phyloP scores from a whole-genome alignment of 2,113 vertebrate species.

The Cnemophilus loriae region DNA sequence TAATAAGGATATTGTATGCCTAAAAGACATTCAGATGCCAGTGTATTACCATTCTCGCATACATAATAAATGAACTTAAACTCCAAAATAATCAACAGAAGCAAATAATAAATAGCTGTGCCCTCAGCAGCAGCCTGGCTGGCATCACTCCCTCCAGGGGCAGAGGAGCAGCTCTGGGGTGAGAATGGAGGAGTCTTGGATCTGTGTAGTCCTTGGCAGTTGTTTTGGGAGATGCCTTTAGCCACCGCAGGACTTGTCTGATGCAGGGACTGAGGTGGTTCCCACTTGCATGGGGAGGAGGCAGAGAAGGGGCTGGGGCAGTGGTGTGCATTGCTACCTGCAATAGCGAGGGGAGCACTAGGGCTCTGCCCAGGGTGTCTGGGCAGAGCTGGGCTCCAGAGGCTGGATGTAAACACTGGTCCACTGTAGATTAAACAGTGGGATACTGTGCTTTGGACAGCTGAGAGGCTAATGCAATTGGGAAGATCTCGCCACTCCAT shows the following conservation, averaged over 20 bases:
- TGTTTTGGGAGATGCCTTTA: neutral
- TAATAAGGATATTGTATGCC: slow-evolving; percentile 72
- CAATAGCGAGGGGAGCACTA: fast-evolving
- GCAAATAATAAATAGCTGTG: slow-evolving; percentile 16
- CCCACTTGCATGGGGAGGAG: neutral
- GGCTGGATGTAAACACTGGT: neutral
- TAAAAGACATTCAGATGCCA: slow-evolving; percentile 65
- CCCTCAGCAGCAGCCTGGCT: neutral
- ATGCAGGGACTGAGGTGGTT: too few relatives aligned
- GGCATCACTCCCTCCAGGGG: neutral
- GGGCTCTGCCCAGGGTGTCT: neutral
- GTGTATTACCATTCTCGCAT: slow-evolving; percentile 66
- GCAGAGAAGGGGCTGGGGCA: fast-evolving
- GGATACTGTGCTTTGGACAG: neutral
- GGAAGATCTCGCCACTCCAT: fast-evolving
- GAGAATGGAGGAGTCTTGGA: neutral
- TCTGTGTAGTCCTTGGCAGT: neutral
- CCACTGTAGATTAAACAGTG: fast-evolving
- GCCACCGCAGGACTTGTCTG: fast-evolving
- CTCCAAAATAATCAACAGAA: slow-evolving; percentile 43
- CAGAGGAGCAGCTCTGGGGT: neutral
- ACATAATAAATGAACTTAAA: slow-evolving; percentile 60
- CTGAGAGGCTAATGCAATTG: fast-evolving
- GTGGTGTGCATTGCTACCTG: neutral
- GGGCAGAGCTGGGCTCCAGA: neutral